phyloP scores from a whole-genome alignment of 2,888 invertebrate genomes.

The Drosophila pseudotakahashii region DNA sequence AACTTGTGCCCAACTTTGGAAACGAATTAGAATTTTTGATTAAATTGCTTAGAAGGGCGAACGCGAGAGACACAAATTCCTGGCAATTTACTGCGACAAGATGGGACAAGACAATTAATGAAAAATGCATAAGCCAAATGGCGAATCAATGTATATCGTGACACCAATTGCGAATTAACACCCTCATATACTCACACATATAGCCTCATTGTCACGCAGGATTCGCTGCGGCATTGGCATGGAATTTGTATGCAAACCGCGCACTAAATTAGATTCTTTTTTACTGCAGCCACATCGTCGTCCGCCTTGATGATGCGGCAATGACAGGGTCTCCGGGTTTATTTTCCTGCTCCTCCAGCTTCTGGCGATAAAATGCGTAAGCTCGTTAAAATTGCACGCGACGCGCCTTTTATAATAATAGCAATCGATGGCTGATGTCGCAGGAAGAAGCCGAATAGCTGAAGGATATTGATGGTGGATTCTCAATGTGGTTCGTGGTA shows the following conservation, averaged over 20 bases:
- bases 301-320: constrained; percentile 57
- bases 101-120: constrained; percentile 77
- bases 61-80: background rate
- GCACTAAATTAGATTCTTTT: constrained; percentile 83
- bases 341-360: constrained; percentile 31
- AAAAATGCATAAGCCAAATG: constrained; percentile 78
- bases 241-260: constrained; percentile 83
- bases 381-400: constrained; percentile 77
- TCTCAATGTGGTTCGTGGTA: constrained; percentile 26
- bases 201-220: constrained; percentile 66
- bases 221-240: constrained; percentile 25
- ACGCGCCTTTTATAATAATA: constrained; percentile 74
- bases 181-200: constrained; percentile 25
- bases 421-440: constrained; percentile 34
- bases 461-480: constrained; percentile 32
- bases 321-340: constrained; percentile 21
- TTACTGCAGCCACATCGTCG: constrained; percentile 72
- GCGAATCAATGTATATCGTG: constrained; percentile 83
- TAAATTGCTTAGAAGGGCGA: constrained; percentile 66
- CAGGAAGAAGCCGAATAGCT: constrained; percentile 15
- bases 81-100: constrained; percentile 22
- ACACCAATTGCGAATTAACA: constrained; percentile 76
- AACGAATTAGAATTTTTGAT: constrained; percentile 78
- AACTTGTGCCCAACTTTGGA: constrained; percentile 78
- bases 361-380: constrained; percentile 71